Conservation (phyloP, 2,888 invertebrate species). For the Anthophora plumipes region DNA sequence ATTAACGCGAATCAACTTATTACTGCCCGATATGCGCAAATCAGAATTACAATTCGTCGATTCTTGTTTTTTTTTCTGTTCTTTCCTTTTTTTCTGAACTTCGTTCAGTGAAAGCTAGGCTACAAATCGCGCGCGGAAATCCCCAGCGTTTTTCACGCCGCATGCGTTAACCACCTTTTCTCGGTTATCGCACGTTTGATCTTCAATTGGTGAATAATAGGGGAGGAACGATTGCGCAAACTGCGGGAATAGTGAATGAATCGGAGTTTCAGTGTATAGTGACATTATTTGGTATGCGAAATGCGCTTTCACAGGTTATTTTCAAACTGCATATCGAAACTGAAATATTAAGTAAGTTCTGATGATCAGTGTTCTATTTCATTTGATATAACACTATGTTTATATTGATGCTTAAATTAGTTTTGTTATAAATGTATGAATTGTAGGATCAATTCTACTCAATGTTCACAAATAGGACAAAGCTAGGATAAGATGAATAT, state of each 20-base stretch:
- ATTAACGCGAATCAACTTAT: constrained; percentile 62
- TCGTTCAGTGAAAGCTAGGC: background rate
- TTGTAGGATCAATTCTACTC: no score
- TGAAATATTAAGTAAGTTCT: no score
- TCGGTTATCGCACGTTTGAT: constrained; percentile 15
- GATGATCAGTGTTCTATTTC: no score
- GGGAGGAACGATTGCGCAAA: background rate
- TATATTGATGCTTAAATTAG: no score
- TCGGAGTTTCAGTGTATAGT: background rate
- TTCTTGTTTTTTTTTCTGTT: background rate
- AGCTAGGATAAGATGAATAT: no score
- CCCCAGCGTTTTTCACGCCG: background rate
- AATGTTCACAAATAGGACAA: no score
- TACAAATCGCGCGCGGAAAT: constrained; percentile 12
- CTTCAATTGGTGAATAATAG: background rate
- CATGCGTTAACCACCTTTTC: background rate
- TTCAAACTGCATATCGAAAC: no score
- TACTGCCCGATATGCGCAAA: constrained; percentile 55
- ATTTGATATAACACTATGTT: no score
- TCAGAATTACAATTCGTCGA: constrained; percentile 46
- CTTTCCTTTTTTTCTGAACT: background rate
- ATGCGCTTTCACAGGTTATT: background rate
- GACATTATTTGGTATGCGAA: background rate
- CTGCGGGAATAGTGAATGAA: background rate
- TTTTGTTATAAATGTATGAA: no score